Evolutionary conservation across 2,888 invertebrate species (phyloP).

Genomic region (Linnaemya vulpina): DNA sequence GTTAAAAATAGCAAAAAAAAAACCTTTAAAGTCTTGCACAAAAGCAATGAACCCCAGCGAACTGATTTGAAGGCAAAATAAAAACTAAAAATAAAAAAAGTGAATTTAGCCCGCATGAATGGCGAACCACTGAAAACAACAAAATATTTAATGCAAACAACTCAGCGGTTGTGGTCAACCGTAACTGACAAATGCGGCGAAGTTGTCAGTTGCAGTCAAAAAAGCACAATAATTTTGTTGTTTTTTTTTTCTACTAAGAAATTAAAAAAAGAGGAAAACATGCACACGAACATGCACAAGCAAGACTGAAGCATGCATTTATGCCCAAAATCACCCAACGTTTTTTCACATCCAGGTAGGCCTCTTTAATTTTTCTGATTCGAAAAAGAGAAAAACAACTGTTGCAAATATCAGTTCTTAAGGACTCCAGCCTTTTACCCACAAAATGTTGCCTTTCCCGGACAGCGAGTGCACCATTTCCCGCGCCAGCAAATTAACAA

Average conservation of each 20-base stretch:
- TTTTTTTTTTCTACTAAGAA: conserved; percentile 72
- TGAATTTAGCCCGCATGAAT: conserved; percentile 40
- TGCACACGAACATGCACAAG: neutral
- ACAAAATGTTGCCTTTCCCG: no score
- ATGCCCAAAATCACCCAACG: conserved; percentile 4
- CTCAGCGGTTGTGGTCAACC: conserved; percentile 73
- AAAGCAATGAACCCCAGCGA: conserved; percentile 46
- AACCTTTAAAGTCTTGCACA: conserved; percentile 4
- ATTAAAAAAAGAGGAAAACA: neutral
- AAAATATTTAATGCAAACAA: conserved; percentile 61
- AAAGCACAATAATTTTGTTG: no score
- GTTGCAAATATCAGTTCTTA: no score
- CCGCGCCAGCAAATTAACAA: no score
- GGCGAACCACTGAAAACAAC: conserved; percentile 51
- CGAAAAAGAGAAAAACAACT: neutral
- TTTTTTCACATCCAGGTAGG: neutral
- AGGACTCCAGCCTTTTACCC: no score
- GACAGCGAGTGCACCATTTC: neutral
- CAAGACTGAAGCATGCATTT: neutral
- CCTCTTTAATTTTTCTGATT: neutral
- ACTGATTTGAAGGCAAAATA: conserved; percentile 13
- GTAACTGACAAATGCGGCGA: conserved; percentile 75
- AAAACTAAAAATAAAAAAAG: conserved; percentile 2
- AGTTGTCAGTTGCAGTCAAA: conserved; percentile 75
- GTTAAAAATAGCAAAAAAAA: conserved; percentile 29